Base-by-base conservation (phyloP, 2,797 vertebrate genomes). In the Alca torda region DNA sequence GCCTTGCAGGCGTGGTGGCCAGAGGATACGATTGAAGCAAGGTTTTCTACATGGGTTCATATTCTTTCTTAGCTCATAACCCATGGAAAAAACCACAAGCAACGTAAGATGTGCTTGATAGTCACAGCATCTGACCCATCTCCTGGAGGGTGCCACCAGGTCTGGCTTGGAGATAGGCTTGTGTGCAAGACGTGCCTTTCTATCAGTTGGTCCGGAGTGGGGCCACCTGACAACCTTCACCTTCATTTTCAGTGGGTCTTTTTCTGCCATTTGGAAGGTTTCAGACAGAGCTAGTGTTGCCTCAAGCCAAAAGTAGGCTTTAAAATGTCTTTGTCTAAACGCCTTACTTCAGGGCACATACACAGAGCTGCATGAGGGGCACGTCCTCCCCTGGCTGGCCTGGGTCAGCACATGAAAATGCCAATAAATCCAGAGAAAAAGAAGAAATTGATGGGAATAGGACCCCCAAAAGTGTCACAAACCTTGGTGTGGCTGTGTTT, bases 311-410 rank as follows among this genome's bases (percentile, higher is more conserved):
- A 94, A 89, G 35, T 48, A 69, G 54, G 35, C 16, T 89, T 87
- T 65, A 16, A 87, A 73, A 80, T 9, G 7, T 28, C 54, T 9
- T 57, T 31, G 13, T 69, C 16, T 39, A 43, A 73, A 87, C 5
- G 7, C 33, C 11, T 70, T 15, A 4, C 28, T 77, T 59, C 51
- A 50, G 51, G 35, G 23, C 6, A 4, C 33, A 10, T 11, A 23
- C 54, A 41, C 25, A 26, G 24, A 41, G 30, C 43, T 70, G 69
- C 50, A 53, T 5, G 25, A 76, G 33, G 51, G 50, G 69, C 16
- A 4, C 0, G 2, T 56, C 54, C 13, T 64, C 10, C 13, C 11
- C 2, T 0, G 2, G 0, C 25, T 19, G 41, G 4, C 33, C 74
- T 1, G 4, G 31, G 43, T 13, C 48, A 92, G 26, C 45, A 60